Percentiles rank a stretch among this genome's conserved stretches.
These are phyloP conservation scores for Oncorhynchus gorbuscha DNA, from an alignment of 2,113 vertebrate genomes.

Conservation along the genomic window DNA sequence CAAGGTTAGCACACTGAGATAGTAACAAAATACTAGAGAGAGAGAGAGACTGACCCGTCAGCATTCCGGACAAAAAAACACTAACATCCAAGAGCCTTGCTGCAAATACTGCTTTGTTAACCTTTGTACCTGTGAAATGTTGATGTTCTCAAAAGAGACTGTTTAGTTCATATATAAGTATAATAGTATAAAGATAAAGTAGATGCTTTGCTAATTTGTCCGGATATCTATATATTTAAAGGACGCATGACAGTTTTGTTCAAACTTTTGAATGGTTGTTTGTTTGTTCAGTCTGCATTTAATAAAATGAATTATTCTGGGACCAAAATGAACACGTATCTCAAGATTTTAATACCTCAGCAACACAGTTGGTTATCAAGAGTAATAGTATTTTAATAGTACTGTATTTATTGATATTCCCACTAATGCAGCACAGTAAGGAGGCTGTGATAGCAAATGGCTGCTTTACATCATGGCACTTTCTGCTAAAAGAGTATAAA, in stretches of 20 bases:
- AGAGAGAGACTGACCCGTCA: no score
- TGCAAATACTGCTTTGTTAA: slow-evolving; percentile 31
- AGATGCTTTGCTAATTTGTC: slow-evolving; percentile 14
- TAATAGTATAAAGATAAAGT: slow-evolving; percentile 42
- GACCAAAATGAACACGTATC: slow-evolving; percentile 58
- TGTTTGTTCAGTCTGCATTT: slow-evolving; percentile 72
- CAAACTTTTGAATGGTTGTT: slow-evolving; percentile 54
- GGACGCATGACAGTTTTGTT: slow-evolving; percentile 12
- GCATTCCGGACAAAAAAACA: background rate
- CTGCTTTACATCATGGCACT: slow-evolving; percentile 42
- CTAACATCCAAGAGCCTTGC: slow-evolving; percentile 34
- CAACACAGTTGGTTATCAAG: no score
- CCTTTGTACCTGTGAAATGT: slow-evolving; percentile 66
- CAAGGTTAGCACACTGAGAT: background rate
- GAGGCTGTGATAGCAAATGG: slow-evolving; percentile 23
- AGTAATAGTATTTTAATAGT: no score
- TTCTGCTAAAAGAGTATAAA: slow-evolving; percentile 15
- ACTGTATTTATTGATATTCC: slow-evolving; percentile 27
- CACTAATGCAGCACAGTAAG: slow-evolving; percentile 28
- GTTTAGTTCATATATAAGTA: slow-evolving; percentile 53
- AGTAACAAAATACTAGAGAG: no score
- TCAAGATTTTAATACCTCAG: background rate
- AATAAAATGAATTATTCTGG: slow-evolving; percentile 80
- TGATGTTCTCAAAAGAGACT: slow-evolving; percentile 69
- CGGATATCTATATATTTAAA: slow-evolving; percentile 16